phyloP scores from a whole-genome alignment of 2,888 invertebrate species.

The Idaea dimidiata region DNA sequence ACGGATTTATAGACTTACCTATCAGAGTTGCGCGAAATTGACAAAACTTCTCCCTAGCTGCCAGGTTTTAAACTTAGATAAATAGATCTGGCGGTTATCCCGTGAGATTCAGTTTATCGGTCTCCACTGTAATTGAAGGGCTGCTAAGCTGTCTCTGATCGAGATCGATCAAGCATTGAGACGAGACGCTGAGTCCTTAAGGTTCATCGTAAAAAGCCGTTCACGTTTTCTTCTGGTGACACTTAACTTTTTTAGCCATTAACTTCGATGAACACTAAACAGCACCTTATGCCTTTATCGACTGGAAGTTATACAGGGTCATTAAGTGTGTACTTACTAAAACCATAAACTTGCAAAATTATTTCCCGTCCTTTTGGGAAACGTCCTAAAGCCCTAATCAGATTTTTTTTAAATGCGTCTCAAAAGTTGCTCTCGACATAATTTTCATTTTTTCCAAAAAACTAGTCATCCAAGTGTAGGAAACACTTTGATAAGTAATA shows the following conservation, averaged over 20 bases:
- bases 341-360: too few relatives aligned
- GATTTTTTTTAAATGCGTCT: too few relatives aligned
- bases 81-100: constrained; percentile 26
- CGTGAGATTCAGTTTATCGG: constrained; percentile 38
- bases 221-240: not conserved
- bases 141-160: constrained; percentile 37
- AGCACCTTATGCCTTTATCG: not conserved
- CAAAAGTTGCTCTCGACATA: too few relatives aligned
- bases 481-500: too few relatives aligned
- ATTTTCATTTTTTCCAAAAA: too few relatives aligned
- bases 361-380: too few relatives aligned
- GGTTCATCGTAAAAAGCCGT: not conserved
- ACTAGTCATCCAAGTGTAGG: too few relatives aligned
- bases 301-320: not conserved
- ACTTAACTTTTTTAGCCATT: not conserved
- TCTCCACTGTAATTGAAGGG: constrained; percentile 41
- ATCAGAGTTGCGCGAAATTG: not conserved
- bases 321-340: too few relatives aligned
- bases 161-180: constrained; percentile 38
- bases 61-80: not conserved
- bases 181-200: constrained; percentile 16
- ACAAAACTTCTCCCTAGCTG: not conserved
- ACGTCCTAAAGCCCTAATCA: too few relatives aligned
- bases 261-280: not conserved
- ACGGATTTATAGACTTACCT: too few relatives aligned